Evolutionary conservation across 2,113 vertebrate genomes (phyloP), one percentile per base, ranked within the genome.

Genomic region (Lynx canadensis): DNA sequence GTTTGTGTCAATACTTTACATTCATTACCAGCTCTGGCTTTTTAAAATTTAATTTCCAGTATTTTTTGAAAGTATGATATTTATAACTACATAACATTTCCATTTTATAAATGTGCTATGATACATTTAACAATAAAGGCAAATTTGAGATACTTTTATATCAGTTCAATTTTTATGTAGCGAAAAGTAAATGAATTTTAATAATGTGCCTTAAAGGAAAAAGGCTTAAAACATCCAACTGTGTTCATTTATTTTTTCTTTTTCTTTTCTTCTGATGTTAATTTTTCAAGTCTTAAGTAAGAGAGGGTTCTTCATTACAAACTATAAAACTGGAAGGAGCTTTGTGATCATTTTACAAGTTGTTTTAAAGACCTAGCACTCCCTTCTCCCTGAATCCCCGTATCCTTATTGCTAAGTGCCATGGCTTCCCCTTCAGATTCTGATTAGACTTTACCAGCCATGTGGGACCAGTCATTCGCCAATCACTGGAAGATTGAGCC

Each of bases 381-480:
- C 55, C 73, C 76, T 94, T 88, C 85, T 97, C 94, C 91, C 91
- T 82, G 71, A 89, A 92, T 96, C 66, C 65, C 94, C 86, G 36
- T 19, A 5, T 33, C 38, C 73, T 6, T 94, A 36, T 55, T 31
- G 8, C 5, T 97, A 55, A 97, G 83, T 48, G 96, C 97, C 97
- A 91, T 52, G 84, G 92, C 91, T 97, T 97, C 95, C 82, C 50
- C 92, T 95, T 48, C 82, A 71, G 80, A 74, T 83, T 98, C 97
- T 95, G 97, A 97, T 98, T 97, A 97, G 94, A 97, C 96, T 83
- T 92, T 89, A 89, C 97, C 93, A 81, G 94, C 84, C 66, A 63
- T 38, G 4, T n/a, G 89, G 96, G 94, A 96, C 91, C 84, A 94
- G 81, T 91, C 92, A 66, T 5, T 86, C 94, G 94, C 89, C 96